Percentiles rank a stretch among this genome's conserved stretches.
These are phyloP conservation scores for Galleria mellonella DNA, from an alignment of 1,140 invertebrate species.

Conservation along the genomic window DNA sequence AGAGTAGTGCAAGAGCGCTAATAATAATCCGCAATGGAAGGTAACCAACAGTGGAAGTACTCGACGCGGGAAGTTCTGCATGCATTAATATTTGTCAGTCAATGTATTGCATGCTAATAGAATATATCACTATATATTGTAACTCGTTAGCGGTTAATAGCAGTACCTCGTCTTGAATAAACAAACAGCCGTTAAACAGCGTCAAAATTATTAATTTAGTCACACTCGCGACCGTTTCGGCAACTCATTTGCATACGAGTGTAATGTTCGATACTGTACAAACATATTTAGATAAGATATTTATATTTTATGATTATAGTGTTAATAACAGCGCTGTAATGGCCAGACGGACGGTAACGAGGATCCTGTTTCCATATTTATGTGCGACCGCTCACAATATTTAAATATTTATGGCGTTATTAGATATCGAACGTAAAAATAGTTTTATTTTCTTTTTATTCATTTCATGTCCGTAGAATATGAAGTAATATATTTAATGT, in stretches of 20 bases:
- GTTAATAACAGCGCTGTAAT: conserved; percentile 18
- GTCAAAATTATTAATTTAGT: conserved; percentile 64
- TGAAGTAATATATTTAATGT: too few species aligned
- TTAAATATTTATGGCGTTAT: neutral
- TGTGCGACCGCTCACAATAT: conserved; percentile 18
- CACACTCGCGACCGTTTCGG: conserved; percentile 17
- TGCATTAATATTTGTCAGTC: too few species aligned
- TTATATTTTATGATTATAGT: conserved; percentile 38
- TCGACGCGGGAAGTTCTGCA: too few species aligned
- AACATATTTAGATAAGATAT: conserved; percentile 30
- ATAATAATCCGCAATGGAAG: too few species aligned
- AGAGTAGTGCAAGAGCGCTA: too few species aligned
- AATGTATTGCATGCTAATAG: too few species aligned
- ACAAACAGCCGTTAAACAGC: conserved; percentile 57
- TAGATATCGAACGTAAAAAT: too few species aligned
- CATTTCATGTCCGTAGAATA: too few species aligned
- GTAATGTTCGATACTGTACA: conserved; percentile 6
- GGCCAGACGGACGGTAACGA: conserved; percentile 1
- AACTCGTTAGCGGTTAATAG: conserved; percentile 51
- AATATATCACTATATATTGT: conserved; percentile 14
- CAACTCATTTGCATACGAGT: conserved; percentile 9
- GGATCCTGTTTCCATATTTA: conserved; percentile 9
- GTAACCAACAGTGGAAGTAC: too few species aligned
- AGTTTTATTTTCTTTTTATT: too few species aligned
- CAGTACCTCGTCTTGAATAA: conserved; percentile 48